phyloP scores from a whole-genome alignment of 2,797 vertebrate species.

The Sebastes steindachneri region DNA sequence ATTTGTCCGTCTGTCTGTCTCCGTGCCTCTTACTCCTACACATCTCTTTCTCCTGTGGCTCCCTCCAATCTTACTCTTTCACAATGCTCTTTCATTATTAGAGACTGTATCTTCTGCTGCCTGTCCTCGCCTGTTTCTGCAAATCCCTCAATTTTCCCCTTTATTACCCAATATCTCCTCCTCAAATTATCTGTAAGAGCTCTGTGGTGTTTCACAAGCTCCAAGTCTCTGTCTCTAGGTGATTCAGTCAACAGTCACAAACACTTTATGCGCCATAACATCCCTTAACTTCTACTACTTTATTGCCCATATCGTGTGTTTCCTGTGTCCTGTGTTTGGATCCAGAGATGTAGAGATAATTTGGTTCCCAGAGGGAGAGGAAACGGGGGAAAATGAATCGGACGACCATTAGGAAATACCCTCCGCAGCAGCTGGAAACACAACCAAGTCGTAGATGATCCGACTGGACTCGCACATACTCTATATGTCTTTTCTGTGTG shows the following conservation, averaged over 20 bases:
- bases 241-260: conserved; percentile 15
- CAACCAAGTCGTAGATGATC: conserved; percentile 27
- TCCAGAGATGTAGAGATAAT: conserved; percentile 54
- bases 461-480: conserved; percentile 28
- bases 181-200: conserved; percentile 16
- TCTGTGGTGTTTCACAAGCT: conserved; percentile 31
- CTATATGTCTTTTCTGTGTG: conserved; percentile 9
- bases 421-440: conserved; percentile 71
- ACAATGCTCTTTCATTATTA: conserved; percentile 36
- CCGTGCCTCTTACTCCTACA: conserved; percentile 37
- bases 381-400: conserved; percentile 37
- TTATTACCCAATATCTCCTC: conserved; percentile 5
- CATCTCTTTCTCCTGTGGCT: conserved; percentile 23
- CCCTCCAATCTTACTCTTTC: conserved; percentile 43
- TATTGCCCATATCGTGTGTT: conserved; percentile 33
- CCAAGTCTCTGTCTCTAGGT: conserved; percentile 5
- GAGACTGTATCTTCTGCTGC: conserved; percentile 18
- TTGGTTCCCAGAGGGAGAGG: conserved; percentile 49
- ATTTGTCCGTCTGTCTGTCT: conserved; percentile 32
- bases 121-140: conserved; percentile 48
- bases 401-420: conserved; percentile 60
- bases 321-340: conserved; percentile 23
- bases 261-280: background rate
- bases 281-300: conserved; percentile 10
- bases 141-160: conserved; percentile 31